phyloP scores from a whole-genome alignment of 2,797 vertebrate genomes.

The Poeciliopsis turneri region DNA sequence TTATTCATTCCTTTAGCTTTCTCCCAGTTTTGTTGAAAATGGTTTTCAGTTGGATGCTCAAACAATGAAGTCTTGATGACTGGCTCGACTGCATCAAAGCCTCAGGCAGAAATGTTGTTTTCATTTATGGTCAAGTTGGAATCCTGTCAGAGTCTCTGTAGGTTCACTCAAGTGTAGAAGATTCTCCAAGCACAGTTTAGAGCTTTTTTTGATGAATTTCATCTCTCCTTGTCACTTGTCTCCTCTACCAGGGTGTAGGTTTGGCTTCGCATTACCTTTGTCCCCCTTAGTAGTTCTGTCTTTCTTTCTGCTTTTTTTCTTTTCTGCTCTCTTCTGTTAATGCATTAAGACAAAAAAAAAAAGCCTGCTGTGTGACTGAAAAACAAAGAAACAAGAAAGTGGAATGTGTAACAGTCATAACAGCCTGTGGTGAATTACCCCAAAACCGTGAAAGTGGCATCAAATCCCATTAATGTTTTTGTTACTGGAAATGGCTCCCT shows the following conservation, averaged over 20 bases:
- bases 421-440: slow-evolving; percentile 47
- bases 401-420: slow-evolving; percentile 35
- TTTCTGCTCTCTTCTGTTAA: slow-evolving; percentile 34
- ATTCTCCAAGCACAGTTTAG: slow-evolving; percentile 29
- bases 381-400: slow-evolving; percentile 39
- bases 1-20: neutral
- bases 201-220: slow-evolving; percentile 40
- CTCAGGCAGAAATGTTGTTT: neutral
- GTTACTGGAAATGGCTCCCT: slow-evolving; percentile 49
- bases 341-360: slow-evolving; percentile 21
- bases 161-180: slow-evolving; percentile 28
- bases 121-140: slow-evolving; percentile 21
- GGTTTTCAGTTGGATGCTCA: neutral
- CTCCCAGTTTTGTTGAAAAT: neutral
- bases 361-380: slow-evolving; percentile 16
- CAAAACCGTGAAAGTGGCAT: slow-evolving; percentile 61
- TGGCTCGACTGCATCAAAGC: slow-evolving; percentile 13
- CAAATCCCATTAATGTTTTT: slow-evolving; percentile 62
- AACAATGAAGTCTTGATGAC: slow-evolving; percentile 8
- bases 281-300: neutral
- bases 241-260: slow-evolving; percentile 38
- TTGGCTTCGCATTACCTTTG: slow-evolving; percentile 37
- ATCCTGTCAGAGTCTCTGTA: slow-evolving; percentile 36
- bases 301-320: slow-evolving; percentile 28
- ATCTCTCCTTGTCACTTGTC: slow-evolving; percentile 41